A percentile compares a stretch with the other conserved stretches of the same genome.
phyloP scores from a whole-genome alignment of 64 coral and sea anemone species.

The Platygyra sinensis region DNA sequence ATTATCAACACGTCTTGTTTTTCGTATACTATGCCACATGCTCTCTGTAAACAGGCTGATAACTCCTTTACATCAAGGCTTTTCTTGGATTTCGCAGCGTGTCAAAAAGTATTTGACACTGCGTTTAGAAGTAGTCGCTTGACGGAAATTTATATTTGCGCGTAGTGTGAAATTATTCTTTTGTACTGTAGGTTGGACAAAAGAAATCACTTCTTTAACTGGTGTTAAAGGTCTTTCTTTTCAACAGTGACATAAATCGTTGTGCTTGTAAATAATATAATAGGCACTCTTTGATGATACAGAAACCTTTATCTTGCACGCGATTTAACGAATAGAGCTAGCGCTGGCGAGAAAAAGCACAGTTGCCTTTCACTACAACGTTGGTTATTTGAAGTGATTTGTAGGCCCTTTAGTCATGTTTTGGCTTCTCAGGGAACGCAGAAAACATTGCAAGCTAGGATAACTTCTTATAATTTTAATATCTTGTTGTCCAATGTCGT shows the following conservation, averaged over 20 bases:
- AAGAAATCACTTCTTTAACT: background rate
- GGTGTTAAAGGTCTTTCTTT: too few relatives aligned
- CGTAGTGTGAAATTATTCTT: background rate
- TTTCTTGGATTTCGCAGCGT: background rate
- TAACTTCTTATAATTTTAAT: background rate
- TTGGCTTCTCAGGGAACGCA: too few relatives aligned
- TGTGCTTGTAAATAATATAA: too few relatives aligned
- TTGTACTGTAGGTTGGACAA: background rate
- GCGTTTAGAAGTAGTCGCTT: background rate
- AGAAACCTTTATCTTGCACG: background rate
- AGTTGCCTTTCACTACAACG: background rate
- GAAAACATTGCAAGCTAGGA: too few relatives aligned
- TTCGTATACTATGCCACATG: background rate
- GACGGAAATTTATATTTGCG: background rate
- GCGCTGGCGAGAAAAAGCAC: background rate
- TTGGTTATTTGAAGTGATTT: background rate
- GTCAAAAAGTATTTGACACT: background rate
- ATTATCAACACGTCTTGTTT: background rate
- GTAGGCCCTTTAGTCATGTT: too few relatives aligned
- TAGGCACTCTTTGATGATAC: background rate
- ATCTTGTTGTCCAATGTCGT: background rate
- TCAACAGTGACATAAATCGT: too few relatives aligned
- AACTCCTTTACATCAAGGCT: background rate
- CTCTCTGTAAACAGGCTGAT: background rate
- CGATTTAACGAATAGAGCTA: too few relatives aligned